Base-by-base conservation (phyloP, 2,888 invertebrate species). In the Tachina grossa region DNA sequence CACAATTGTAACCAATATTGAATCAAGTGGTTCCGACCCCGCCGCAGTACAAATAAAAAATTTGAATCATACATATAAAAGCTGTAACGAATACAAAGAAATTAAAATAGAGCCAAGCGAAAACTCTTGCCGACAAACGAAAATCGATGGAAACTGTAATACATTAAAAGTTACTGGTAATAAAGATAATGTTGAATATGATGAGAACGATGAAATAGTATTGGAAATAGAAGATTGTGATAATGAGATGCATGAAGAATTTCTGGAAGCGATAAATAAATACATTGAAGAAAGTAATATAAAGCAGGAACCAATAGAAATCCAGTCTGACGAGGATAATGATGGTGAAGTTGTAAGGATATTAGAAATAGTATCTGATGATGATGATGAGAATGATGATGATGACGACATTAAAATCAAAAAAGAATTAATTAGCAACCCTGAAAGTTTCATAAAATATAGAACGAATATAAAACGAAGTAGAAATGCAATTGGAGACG, bases 301-400 rank as follows among this genome's bases (percentile, higher is more conserved):
- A 53, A n/a, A 16, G 0, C 41, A 43, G 22, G 19, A n/a, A 13
- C 41, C n/a, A 14, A 8, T 41, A 49, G 49, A 19, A 69, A 47
- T 2, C n/a, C 0, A 45, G 19, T 22, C 19, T 19, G 19, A 63
- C 14, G 53, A 31, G 4, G 31, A 65, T 57, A n/a, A 13, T 14
- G 49, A 49, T 49, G 14, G 3, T 3, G 76, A 82, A 6, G 63
- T 41, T 19, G 53, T 55, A 2, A 53, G 65, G 0, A 10, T 82
- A n/a, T 39, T 71, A 55, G 82, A 82, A 55, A 63, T 69, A 14
- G 9, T 55, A 43, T 71, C 71, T 14, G 81, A 82, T 9, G 63
- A 53, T 47, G 76, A 71, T n/a, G n/a, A n/a, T n/a, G n/a, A n/a
- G 10, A n/a, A n/a, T 19, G n/a, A 53, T 47, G 76, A 71, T 16